These are phyloP conservation scores for Molossus alvarezi DNA, from an alignment of 2,797 vertebrate genomes.

Conservation along the genomic window DNA sequence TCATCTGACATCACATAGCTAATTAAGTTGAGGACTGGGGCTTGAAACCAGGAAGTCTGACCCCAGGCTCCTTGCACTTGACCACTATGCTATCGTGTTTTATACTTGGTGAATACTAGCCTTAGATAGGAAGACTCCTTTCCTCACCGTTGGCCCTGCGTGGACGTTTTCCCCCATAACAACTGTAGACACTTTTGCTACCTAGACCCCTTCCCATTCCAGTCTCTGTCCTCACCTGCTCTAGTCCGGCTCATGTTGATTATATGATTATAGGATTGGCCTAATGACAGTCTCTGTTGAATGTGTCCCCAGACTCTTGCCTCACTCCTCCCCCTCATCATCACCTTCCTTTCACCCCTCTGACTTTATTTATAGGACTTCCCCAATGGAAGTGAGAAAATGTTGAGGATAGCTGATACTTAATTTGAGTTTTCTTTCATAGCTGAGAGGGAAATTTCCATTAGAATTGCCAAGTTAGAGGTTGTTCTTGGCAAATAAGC, in stretches of 20 bases:
- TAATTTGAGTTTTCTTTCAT: constrained; percentile 23
- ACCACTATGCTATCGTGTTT: not conserved
- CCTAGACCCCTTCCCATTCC: not conserved
- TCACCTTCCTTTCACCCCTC: not conserved
- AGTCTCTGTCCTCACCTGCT: not conserved
- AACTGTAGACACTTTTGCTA: not conserved
- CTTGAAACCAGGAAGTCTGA: constrained; percentile 19
- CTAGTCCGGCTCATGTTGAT: not conserved
- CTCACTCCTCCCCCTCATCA: not conserved
- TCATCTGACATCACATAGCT: not conserved
- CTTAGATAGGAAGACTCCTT: not conserved
- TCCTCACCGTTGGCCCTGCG: not conserved
- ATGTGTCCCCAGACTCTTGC: not conserved
- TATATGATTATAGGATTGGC: not conserved
- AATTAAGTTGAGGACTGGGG: not conserved
- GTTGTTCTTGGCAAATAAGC: constrained; percentile 4
- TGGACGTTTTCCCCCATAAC: not conserved
- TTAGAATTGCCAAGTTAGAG: not conserved
- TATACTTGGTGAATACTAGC: not conserved
- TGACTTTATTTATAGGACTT: not conserved
- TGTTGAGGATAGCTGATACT: not conserved
- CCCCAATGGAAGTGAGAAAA: not conserved
- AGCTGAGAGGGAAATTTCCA: not conserved
- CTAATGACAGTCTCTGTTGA: not conserved
- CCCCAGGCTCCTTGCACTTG: not conserved